phyloP scores from a whole-genome alignment of 2,797 vertebrate species.

The Phrynocephalus forsythii region DNA sequence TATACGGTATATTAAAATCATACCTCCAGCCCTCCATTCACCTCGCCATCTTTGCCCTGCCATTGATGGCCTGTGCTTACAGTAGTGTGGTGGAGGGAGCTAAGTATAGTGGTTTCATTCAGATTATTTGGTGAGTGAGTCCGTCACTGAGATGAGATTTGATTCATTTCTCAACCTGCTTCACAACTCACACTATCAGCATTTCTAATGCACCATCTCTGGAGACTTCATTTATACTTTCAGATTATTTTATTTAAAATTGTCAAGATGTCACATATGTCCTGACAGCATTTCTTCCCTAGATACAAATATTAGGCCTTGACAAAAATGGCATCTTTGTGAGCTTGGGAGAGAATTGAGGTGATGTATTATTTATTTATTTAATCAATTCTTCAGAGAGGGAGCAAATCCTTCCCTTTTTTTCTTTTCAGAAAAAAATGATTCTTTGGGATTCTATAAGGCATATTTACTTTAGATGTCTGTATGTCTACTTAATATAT shows the following conservation, averaged over 20 bases:
- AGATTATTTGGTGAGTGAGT: background rate
- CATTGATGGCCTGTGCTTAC: too few species aligned
- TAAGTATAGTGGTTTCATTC: background rate
- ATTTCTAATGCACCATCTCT: background rate
- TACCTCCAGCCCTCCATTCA: too few species aligned
- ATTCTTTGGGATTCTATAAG: too few species aligned
- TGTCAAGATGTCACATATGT: background rate
- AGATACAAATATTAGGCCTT: background rate
- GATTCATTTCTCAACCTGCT: background rate
- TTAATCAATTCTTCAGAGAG: background rate
- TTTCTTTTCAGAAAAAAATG: too few species aligned
- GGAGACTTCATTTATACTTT: background rate
- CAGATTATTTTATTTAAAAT: background rate
- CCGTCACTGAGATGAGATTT: background rate
- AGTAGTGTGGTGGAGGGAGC: background rate
- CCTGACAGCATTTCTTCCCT: background rate
- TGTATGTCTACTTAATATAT: too few species aligned
- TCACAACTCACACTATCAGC: background rate
- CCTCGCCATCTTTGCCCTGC: too few species aligned
- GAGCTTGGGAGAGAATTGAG: background rate
- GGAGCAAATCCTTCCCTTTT: too few species aligned
- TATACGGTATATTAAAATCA: too few species aligned
- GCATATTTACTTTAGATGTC: too few species aligned
- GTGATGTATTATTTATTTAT: background rate
- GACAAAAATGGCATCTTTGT: background rate